These are phyloP conservation scores for Eospalax fontanierii DNA, from an alignment of 2,797 vertebrate species.

Conservation along the genomic window DNA sequence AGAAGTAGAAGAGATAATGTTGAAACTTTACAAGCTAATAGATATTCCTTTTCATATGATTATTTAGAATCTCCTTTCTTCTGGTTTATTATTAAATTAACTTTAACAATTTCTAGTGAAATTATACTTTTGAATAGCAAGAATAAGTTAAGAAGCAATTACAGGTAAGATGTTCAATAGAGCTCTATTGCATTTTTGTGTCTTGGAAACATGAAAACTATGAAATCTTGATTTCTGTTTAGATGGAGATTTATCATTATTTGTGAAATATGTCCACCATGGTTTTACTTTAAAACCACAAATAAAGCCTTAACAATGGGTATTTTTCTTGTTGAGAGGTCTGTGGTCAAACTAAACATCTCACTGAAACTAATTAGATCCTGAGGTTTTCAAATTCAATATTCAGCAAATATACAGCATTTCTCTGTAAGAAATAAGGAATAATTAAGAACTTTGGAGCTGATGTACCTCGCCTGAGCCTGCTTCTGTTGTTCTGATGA, in stretches of 20 bases:
- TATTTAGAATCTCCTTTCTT: constrained; percentile 57
- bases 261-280: constrained; percentile 70
- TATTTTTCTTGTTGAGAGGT: constrained; percentile 79
- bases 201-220: constrained; percentile 46
- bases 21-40: constrained; percentile 58
- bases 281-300: constrained; percentile 79
- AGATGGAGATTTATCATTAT: constrained; percentile 74
- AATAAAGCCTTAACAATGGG: constrained; percentile 79
- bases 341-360: constrained; percentile 78
- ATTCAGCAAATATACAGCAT: constrained; percentile 58
- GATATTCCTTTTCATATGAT: background rate
- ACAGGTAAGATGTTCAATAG: constrained; percentile 51
- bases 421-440: constrained; percentile 68
- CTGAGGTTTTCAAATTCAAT: constrained; percentile 79
- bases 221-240: constrained; percentile 75
- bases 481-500: constrained; percentile 37
- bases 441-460: constrained; percentile 69
- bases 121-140: constrained; percentile 63
- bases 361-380: constrained; percentile 73
- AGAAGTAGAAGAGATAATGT: constrained; percentile 3
- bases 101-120: constrained; percentile 59
- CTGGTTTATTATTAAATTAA: constrained; percentile 51
- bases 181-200: constrained; percentile 54
- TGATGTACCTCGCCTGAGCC: constrained; percentile 36
- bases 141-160: constrained; percentile 61